phyloP scores from a whole-genome alignment of 1,140 invertebrate species.

The Dysdera silvatica region DNA sequence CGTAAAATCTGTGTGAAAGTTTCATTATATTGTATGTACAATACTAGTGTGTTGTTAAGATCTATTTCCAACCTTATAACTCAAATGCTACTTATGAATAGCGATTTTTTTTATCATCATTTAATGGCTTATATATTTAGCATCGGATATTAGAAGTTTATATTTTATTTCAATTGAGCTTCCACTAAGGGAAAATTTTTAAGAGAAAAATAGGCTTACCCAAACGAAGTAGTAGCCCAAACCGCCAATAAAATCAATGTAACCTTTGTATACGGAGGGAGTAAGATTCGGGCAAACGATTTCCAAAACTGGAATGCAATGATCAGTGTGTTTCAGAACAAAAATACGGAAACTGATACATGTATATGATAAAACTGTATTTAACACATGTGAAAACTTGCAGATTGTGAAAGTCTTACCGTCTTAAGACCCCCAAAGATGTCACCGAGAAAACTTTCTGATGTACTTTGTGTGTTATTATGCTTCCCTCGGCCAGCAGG shows the following conservation, averaged over 20 bases:
- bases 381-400: not conserved
- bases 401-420: slow-evolving; percentile 20
- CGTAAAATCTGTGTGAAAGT: slow-evolving; percentile 48
- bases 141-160: no score
- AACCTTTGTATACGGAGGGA: slow-evolving; percentile 37
- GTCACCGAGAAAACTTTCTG: slow-evolving; percentile 35
- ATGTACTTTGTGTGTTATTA: slow-evolving; percentile 40
- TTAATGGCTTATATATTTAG: no score
- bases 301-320: slow-evolving; percentile 38
- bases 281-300: slow-evolving; percentile 41
- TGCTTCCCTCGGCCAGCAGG: slow-evolving; percentile 52
- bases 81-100: no score
- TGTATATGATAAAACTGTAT: not conserved
- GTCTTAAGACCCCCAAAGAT: slow-evolving; percentile 33
- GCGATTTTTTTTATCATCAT: no score
- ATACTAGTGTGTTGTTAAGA: no score
- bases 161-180: no score
- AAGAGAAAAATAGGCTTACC: slow-evolving; percentile 41
- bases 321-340: not conserved
- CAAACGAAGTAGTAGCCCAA: slow-evolving; percentile 48
- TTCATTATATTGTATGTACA: no score
- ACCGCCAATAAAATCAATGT: slow-evolving; percentile 44
- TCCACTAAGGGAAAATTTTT: not conserved
- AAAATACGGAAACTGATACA: not conserved
- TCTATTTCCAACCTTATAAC: no score